Base-by-base conservation (phyloP, 2,797 vertebrate genomes). In the Mallotus villosus region DNA sequence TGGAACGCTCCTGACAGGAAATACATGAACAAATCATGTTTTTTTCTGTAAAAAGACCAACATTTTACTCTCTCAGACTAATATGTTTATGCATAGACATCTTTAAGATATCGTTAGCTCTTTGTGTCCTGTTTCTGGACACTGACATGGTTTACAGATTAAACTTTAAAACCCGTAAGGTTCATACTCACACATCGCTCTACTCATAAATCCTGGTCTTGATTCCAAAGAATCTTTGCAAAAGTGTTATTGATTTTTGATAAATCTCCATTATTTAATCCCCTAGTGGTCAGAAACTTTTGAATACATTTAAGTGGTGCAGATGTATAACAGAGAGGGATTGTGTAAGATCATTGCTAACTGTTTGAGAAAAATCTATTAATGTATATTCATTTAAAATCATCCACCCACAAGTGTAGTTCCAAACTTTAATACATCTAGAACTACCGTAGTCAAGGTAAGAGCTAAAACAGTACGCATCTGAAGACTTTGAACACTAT, bases 21-120 rank as follows among this genome's bases (percentile, higher is more conserved):
- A 12, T 3, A 46, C 1, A 46, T 8, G 2, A 46, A 12, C 41
- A 2, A 46, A 46, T 46, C 41, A 3, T 46, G 9, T 46, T 46
- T 46, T 46, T 12, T 46, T 27, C 70, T 1, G 0, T 5, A 25
- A 60, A 60, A 21, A 60, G 8, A 49, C 46, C 4, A 59, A 37
- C 19, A 37, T 61, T 76, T 17, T 34, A 17, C 37, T 63, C 61
- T 11, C 11, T 74, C 74, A 80, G 67, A 75, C 17, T 5, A 46
- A 64, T 63, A 75, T 32, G 61, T 77, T 65, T 59, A 8, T 32
- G 27, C 58, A 63, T 29, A 49, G 53, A 49, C 37, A 64, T 73
- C 14, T 51, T 1, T 72, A 14, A 53, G 5, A 79, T 73, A 75
- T 78, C 60, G 71, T 63, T 60, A 5, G 3, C 24, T 78, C 51